phyloP scores from a whole-genome alignment of 2,797 vertebrate genomes.

The Staurois parvus region DNA sequence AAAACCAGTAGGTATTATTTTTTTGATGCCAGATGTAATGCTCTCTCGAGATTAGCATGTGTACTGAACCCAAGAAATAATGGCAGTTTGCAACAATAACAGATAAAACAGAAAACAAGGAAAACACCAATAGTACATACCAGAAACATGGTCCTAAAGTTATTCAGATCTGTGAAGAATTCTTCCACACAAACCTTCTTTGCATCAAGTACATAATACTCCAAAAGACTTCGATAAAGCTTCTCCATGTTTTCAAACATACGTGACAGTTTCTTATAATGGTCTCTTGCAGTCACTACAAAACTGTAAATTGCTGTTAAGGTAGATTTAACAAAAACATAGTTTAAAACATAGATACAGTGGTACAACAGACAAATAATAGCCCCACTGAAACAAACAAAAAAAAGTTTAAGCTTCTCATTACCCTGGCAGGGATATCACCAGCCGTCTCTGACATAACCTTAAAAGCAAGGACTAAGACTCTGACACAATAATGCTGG shows the following conservation, averaged over 20 bases:
- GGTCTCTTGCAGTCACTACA: constrained; percentile 82
- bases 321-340: constrained; percentile 53
- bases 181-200: constrained; percentile 96
- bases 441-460: too few relatives aligned
- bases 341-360: too few relatives aligned
- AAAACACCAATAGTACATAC: constrained; percentile 74
- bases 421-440: neutral
- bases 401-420: neutral
- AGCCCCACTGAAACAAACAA: too few relatives aligned
- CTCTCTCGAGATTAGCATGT: neutral
- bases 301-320: constrained; percentile 86
- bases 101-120: neutral
- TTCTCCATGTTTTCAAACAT: constrained; percentile 90
- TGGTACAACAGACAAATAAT: neutral
- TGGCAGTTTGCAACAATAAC: neutral
- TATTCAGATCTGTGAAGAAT: constrained; percentile 91
- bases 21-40: neutral
- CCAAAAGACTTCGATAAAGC: constrained; percentile 84
- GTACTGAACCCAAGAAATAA: neutral
- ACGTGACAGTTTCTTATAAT: constrained; percentile 85
- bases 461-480: too few relatives aligned
- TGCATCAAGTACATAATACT: constrained; percentile 87
- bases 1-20: too few relatives aligned
- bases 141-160: constrained; percentile 91
- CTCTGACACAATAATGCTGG: too few relatives aligned